These are phyloP conservation scores for Thunnus maccoyii DNA, from an alignment of 2,113 vertebrate species.

Conservation along the genomic window DNA sequence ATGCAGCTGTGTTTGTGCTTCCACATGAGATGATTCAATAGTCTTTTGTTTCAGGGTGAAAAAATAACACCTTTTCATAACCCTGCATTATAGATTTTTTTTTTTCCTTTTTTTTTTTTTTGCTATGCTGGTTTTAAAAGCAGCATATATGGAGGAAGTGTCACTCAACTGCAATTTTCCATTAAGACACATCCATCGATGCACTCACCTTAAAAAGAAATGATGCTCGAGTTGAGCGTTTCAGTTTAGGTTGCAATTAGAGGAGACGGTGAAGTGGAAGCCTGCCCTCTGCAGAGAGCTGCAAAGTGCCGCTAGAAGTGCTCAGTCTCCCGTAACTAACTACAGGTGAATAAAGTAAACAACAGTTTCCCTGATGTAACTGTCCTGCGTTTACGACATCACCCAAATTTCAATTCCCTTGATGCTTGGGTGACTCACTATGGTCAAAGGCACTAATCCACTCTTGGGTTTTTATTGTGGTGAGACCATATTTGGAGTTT, in stretches of 20 bases:
- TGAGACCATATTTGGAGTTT: conserved; percentile 19
- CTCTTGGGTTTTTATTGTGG: conserved; percentile 26
- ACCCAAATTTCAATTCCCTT: conserved; percentile 56
- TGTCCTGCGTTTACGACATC: conserved; percentile 18
- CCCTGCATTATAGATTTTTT: not conserved
- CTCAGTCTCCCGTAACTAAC: conserved; percentile 66
- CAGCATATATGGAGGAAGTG: conserved; percentile 35
- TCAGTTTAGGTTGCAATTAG: conserved; percentile 69
- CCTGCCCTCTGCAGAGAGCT: conserved; percentile 53
- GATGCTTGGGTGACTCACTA: conserved; percentile 44
- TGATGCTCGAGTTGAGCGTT: conserved; percentile 51
- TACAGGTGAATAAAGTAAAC: conserved; percentile 65
- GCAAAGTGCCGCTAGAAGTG: conserved; percentile 65
- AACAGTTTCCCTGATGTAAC: conserved; percentile 42
- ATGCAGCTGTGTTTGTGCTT: conserved; percentile 37
- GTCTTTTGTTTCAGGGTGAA: conserved; percentile 41
- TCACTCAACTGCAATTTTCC: conserved; percentile 55
- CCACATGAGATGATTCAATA: conserved; percentile 32
- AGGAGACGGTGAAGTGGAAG: conserved; percentile 65
- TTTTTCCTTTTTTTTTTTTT: not conserved
- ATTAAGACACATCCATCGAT: conserved; percentile 61
- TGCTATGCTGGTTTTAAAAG: conserved; percentile 16
- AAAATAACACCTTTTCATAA: conserved; percentile 16
- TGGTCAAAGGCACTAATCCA: conserved; percentile 53
- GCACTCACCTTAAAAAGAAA: conserved; percentile 49